phyloP scores from a whole-genome alignment of 92 coral and sea anemone species.

The Chrysogorgia sp. region DNA sequence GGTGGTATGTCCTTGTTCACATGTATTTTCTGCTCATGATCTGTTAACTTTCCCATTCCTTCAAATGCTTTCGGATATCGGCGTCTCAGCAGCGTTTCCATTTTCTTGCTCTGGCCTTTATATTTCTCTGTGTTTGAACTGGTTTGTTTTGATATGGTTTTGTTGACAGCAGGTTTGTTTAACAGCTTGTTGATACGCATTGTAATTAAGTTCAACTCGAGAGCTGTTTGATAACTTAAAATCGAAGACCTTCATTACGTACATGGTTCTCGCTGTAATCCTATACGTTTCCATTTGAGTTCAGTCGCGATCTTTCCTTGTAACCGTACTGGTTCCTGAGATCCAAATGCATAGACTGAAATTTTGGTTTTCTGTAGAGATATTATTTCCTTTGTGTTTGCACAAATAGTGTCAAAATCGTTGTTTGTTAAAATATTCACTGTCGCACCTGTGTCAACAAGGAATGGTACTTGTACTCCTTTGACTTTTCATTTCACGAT shows the following conservation, averaged over 20 bases:
- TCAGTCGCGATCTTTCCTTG: no score
- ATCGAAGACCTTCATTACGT: slow-evolving; percentile 36
- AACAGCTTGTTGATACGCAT: slow-evolving; percentile 22
- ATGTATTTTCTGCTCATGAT: slow-evolving; percentile 41
- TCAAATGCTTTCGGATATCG: no score
- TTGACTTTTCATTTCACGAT: slow-evolving; percentile 8
- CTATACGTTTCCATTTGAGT: slow-evolving; percentile 31
- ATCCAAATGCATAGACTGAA: slow-evolving; percentile 20
- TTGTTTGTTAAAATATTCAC: no score
- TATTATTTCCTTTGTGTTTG: slow-evolving; percentile 23
- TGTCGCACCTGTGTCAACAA: no score
- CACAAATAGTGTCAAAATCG: no score
- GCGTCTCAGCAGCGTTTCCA: slow-evolving; percentile 13
- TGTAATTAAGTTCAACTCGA: slow-evolving; percentile 29
- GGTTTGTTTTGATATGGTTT: no score
- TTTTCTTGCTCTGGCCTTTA: slow-evolving; percentile 8
- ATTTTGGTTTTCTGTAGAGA: slow-evolving; percentile 10
- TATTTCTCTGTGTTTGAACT: no score
- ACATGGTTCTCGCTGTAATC: slow-evolving; percentile 40
- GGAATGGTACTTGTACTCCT: no score
- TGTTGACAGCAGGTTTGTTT: slow-evolving; percentile 5
- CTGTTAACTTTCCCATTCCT: slow-evolving; percentile 39
- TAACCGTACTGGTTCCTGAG: slow-evolving; percentile 41
- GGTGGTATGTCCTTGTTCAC: slow-evolving; percentile 34
- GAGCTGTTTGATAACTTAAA: slow-evolving; percentile 33